A percentile compares a stretch with the other conserved stretches of the same genome.
phyloP scores from a whole-genome alignment of 2,797 vertebrate species.

The Halcyon smyrnensis region DNA sequence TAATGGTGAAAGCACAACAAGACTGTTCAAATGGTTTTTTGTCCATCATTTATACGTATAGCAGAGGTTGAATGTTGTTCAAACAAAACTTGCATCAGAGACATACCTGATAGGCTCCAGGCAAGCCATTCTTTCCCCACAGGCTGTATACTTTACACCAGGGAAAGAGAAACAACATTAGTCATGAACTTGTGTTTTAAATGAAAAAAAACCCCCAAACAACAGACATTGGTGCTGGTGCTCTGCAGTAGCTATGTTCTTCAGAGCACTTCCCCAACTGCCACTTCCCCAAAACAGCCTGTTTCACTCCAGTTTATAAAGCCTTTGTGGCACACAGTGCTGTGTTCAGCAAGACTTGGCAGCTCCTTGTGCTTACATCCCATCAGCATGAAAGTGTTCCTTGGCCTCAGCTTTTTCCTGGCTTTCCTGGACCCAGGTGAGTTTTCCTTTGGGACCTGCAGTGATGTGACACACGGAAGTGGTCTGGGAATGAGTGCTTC shows the following conservation, averaged over 20 bases:
- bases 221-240: background rate
- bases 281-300: background rate
- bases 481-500: background rate
- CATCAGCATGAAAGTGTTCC: background rate
- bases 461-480: background rate
- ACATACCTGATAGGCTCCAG: background rate
- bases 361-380: background rate
- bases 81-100: background rate
- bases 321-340: background rate
- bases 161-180: background rate
- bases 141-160: background rate
- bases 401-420: constrained; percentile 13
- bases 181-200: background rate
- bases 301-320: background rate
- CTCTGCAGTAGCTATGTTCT: background rate
- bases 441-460: background rate
- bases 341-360: background rate
- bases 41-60: background rate
- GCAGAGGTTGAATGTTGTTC: background rate
- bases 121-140: background rate
- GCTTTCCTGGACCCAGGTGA: constrained; percentile 36
- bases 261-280: background rate
- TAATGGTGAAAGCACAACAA: background rate
- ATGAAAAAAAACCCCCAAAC: background rate
- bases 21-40: background rate